Percentiles rank a stretch among this genome's conserved stretches.
These are phyloP conservation scores for Mormyrops attenuatus DNA, from an alignment of 2,797 vertebrate species.

Conservation along the genomic window DNA sequence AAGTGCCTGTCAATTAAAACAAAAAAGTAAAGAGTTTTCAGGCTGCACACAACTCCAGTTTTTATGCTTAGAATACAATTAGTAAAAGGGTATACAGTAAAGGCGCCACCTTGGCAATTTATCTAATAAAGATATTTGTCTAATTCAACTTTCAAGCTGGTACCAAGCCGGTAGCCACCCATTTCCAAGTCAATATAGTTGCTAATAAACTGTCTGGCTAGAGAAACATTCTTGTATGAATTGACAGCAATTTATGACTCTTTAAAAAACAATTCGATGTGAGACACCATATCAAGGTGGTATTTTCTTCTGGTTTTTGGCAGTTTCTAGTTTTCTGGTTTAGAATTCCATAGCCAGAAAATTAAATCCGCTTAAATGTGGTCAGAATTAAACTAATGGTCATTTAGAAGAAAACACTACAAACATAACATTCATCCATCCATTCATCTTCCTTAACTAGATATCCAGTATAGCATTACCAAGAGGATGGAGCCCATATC, in stretches of 20 bases:
- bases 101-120: neutral
- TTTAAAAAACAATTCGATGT: neutral
- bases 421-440: neutral
- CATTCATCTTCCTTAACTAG: neutral
- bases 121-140: neutral
- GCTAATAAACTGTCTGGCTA: neutral
- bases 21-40: neutral
- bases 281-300: neutral
- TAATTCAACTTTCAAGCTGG: neutral
- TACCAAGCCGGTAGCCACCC: neutral
- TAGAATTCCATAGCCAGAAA: neutral
- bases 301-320: neutral
- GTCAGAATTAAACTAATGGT: neutral
- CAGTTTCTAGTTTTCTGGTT: neutral
- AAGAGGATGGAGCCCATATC: neutral
- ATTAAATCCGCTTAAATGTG: neutral
- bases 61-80: neutral
- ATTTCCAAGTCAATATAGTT: neutral
- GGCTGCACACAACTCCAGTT: neutral
- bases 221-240: neutral
- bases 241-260: neutral
- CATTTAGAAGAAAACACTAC: neutral
- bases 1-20: neutral
- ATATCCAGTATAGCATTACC: neutral
- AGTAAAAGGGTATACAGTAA: neutral